Evolutionary conservation across 2,888 invertebrate species (phyloP), one percentile per base, ranked within the genome.

Genomic region (Cancer borealis): DNA sequence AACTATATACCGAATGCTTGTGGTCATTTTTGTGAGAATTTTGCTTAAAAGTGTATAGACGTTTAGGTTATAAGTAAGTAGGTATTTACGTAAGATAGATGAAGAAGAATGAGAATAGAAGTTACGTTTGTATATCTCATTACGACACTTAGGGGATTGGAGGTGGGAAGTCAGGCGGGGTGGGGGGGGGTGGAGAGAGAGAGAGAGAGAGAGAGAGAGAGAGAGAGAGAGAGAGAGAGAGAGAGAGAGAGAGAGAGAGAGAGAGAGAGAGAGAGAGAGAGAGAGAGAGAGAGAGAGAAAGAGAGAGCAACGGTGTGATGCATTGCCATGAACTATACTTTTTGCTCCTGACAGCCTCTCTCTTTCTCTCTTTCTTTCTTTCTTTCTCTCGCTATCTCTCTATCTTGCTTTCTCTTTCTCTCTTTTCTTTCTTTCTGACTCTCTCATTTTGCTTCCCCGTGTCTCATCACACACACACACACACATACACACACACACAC

Each of bases 161-260:
- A 54, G 54, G 54, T 54, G 54, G 54, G 21, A 26, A 84, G 26
- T 6, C n/a, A 84, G 84, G 26, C 8, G 8, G 8, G 26, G 26
- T 4, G 12, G 14, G 84, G 26, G 26, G 8, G n/a, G 8, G 84
- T 12, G 14, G 79, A 21, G 5, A 8, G 79, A 79, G 21, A 79
- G 79, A 79, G 21, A 79, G 79, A 79, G 21, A 79, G 79, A 79
- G 21, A 79, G 79, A 79, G 79, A 79, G 79, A 79, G 79, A 79
- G 79, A 79, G 79, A 79, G 79, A 79, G 79, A 79, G 79, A 79
- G 79, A 79, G 79, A 79, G 79, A 79, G 79, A 79, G 79, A 79
- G 79, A 79, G 79, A 79, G 79, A 79, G 79, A 79, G 79, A 79
- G 79, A 79, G 79, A 79, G 79, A 79, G 79, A 79, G 79, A 79